Evolutionary conservation across 2,797 vertebrate genomes (phyloP), one percentile per base, ranked within the genome.

Genomic region (Sitta carolinensis): DNA sequence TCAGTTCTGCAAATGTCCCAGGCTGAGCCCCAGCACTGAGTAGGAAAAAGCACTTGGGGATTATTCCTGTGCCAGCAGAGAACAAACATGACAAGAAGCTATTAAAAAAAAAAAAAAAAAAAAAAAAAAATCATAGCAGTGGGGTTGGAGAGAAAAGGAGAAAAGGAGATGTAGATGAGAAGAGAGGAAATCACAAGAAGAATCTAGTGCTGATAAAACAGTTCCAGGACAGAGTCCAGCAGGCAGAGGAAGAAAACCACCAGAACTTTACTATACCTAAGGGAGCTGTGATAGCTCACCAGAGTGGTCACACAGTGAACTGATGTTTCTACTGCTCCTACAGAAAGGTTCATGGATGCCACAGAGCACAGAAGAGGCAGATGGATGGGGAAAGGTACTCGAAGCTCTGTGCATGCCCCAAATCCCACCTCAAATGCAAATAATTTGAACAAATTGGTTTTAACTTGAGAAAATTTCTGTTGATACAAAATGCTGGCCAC

Each of bases 261-360:
- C 45, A 81, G 52, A 61, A 34, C 30, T 40, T 43, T 18, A 34
- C 7, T 34, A 29, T 2, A 2, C 13, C 15, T n/a, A 11, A 40
- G 0, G 1, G 30, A 52, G 16, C 21, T 58, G 13, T 20, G 10
- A 38, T 19, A 66, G 17, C 47, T 63, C 77, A 34, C 16, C 11
- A 21, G 25, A 26, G 8, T 19, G 9, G n/a, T 3, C 1, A 4
- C 22, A n/a, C 16, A 45, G 17, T 2, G 0, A 74, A 15, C 32
- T 40, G 20, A 10, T 11, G 8, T 55, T 89, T 40, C 57, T 58
- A 19, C 50, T 47, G 38, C 10, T 87, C 12, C 45, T 80, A 2
- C 3, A 5, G 30, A 62, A 48, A 36, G 50, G 30, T 7, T 62
- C 51, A 34, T 4, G 2, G 16, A 16, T 61, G 19, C 42, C 81